Percentiles rank a stretch among this genome's conserved stretches.
phyloP scores from a whole-genome alignment of 2,113 vertebrate genomes.

The Sebastes schlegelii region DNA sequence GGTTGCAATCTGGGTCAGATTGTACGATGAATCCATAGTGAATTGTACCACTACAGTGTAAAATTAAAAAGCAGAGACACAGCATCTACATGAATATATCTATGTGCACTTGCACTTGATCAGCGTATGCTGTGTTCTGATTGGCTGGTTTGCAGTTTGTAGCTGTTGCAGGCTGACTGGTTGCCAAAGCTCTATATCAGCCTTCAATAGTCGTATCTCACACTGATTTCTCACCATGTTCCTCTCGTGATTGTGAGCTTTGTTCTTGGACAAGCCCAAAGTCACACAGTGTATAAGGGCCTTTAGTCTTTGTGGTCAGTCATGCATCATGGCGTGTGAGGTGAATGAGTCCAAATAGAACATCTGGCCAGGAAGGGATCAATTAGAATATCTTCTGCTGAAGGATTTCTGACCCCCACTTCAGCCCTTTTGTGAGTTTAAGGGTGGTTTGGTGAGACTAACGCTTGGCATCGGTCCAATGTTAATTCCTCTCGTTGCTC shows the following conservation, averaged over 20 bases:
- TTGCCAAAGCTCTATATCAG: too few relatives aligned
- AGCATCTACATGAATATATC: neutral
- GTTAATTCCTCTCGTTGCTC: neutral
- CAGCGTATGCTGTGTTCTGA: neutral
- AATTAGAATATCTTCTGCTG: neutral
- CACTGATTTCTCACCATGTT: too few relatives aligned
- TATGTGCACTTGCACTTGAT: neutral
- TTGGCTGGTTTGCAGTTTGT: neutral
- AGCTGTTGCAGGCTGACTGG: neutral
- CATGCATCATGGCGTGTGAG: neutral
- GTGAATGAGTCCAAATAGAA: neutral
- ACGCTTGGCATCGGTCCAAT: neutral
- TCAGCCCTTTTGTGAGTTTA: neutral
- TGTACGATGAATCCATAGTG: neutral
- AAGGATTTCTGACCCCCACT: slow-evolving; percentile 6
- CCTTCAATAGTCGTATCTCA: too few relatives aligned
- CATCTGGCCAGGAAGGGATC: slow-evolving; percentile 2
- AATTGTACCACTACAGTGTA: neutral
- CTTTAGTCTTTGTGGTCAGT: neutral
- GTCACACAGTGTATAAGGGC: neutral
- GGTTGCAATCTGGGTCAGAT: neutral
- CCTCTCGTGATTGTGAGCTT: neutral
- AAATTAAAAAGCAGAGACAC: neutral
- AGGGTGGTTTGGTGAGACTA: neutral
- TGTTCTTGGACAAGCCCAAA: neutral